Evolutionary conservation across 2,113 vertebrate genomes (phyloP), one percentile per base, ranked within the genome.

Genomic region (Otus sunia): DNA sequence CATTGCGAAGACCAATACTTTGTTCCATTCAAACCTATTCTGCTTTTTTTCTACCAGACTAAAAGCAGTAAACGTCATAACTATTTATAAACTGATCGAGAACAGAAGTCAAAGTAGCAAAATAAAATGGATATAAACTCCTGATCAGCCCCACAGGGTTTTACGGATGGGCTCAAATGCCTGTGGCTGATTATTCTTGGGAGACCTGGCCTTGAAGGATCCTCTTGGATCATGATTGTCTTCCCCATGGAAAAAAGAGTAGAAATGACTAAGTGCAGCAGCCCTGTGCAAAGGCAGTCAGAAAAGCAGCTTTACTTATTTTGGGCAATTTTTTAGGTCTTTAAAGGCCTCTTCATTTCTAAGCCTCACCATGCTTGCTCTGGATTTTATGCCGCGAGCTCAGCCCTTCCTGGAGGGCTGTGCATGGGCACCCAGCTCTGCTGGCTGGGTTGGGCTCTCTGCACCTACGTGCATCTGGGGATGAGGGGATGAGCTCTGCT

Each of bases 11-110:
- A 63, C 88, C 1, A 2, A 81, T 27, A 64, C 59, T 91, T 95
- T 77, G 50, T 69, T 79, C 9, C 32, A 19, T 92, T 73, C 82
- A 82, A 97, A 90, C 75, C 43, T 63, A 43, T 52, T 73, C 32
- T 17, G 16, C 26, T 37, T 73, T 81, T 58, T 47, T 15, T 21
- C 52, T 68, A 52, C 30, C 19, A 55, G 58, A 76, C 62, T 45
- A 93, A 63, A 82, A 96, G 66, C 86, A 80, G 93, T 94, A 92
- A 97, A 97, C 96, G 95, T 96, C 96, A 87, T 71, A 96, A 92
- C 75, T 93, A 64, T 95, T 96, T 94, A 86, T 96, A 97, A 95
- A 94, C 58, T 58, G 79, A 88, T 32, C 18, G 75, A 87, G 87
- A 97, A 45, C 36, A 73, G 75, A 85, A 90, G 73, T 87, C 64